Conservation (phyloP, 1,140 invertebrate genomes). For the Saccostrea glomerata region DNA sequence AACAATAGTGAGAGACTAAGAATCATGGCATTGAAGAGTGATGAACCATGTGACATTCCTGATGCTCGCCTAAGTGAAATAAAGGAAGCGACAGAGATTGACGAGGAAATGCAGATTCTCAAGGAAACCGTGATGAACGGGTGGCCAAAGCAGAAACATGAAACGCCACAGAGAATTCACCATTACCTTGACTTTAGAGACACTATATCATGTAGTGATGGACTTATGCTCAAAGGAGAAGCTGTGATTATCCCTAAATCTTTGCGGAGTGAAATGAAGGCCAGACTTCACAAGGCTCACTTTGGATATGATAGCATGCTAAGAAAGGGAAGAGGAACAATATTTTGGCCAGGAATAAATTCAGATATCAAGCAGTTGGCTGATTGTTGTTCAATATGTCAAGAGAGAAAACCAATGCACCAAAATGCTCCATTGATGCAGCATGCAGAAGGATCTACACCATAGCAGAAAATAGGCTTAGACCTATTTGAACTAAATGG, state of each 20-base stretch:
- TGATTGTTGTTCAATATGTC: no score
- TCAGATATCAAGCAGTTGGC: conserved; percentile 59
- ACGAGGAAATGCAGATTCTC: conserved; percentile 36
- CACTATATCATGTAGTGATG: conserved; percentile 58
- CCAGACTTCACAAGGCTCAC: no score
- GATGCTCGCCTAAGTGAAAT: conserved; percentile 57
- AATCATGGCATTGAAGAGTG: no score
- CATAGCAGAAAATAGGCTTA: conserved; percentile 58
- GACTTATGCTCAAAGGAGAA: conserved; percentile 52
- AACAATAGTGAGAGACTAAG: no score
- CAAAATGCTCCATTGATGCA: no score
- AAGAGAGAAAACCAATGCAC: no score
- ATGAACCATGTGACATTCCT: conserved; percentile 17
- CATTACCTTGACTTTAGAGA: conserved; percentile 64
- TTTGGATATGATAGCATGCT: neutral
- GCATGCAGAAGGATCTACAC: conserved; percentile 54
- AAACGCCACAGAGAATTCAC: neutral
- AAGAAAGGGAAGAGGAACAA: conserved; percentile 53
- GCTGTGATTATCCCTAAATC: neutral
- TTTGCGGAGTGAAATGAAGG: no score
- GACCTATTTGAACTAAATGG: no score
- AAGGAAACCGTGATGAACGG: conserved; percentile 50
- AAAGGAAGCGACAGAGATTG: conserved; percentile 36
- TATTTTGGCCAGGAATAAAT: conserved; percentile 68
- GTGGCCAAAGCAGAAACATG: conserved; percentile 27